Conservation (phyloP, 2,113 vertebrate species). For the Cavia porcellus region DNA sequence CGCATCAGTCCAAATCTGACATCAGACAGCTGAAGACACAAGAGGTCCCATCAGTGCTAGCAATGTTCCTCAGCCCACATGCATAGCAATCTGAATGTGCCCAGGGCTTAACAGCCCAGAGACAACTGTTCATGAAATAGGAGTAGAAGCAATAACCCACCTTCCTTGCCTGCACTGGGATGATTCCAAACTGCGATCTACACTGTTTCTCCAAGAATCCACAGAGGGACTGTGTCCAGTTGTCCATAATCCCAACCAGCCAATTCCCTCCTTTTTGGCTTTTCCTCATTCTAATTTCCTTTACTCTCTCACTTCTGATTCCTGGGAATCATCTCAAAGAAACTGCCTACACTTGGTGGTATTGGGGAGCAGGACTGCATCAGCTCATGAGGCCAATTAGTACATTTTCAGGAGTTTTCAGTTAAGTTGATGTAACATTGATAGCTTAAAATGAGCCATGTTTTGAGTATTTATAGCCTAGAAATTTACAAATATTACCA, state of each 20-base stretch:
- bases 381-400: background rate
- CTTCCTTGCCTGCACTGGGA: background rate
- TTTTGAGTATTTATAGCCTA: background rate
- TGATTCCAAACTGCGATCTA: background rate
- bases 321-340: background rate
- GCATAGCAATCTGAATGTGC: background rate
- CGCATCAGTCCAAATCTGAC: background rate
- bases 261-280: background rate
- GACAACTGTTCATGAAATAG: background rate
- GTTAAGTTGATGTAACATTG: background rate
- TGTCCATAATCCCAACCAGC: background rate
- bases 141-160: background rate
- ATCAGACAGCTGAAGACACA: background rate
- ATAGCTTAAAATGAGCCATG: background rate
- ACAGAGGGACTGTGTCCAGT: background rate
- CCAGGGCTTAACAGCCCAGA: background rate
- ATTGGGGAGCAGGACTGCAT: accelerated
- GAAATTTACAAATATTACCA: background rate
- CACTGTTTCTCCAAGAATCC: background rate
- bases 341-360: background rate
- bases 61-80: background rate
- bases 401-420: constrained; percentile 10
- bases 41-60: background rate
- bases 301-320: background rate
- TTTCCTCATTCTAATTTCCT: background rate